Base-by-base conservation (phyloP, 92 coral and sea anemone species). In the Micromussa lordhowensis region DNA sequence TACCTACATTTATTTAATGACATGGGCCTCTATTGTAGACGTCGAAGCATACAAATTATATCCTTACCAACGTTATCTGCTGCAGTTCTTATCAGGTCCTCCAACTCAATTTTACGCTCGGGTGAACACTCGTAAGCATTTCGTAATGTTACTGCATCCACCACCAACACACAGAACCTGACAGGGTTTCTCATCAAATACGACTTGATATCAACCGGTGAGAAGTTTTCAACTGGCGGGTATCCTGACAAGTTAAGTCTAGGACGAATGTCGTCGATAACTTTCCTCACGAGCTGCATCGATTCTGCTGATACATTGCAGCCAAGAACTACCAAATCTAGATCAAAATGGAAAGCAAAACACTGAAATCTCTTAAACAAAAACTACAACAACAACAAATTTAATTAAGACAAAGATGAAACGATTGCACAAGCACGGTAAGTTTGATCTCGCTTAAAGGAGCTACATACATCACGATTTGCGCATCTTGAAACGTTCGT, bases 291-390 rank as follows among this genome's bases (percentile, higher is more conserved):
- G 55, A 26, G 18, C 38, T 17, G 26, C 38, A 78, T 78, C 31
- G 68, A 26, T 14, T 14, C 68, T 29, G 3, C 44, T 0, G 68
- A 55, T 57, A 53, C 68, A 54, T 32, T 21, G 12, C 82, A 78
- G 68, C 82, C 82, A 55, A 54, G 48, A 57, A 78, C 36, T 29
- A 17, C 82, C 66, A 78, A 78, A n/a, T 78, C 82, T 78, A 53
- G 82, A 29, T 19, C 40, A 35, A 24, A 31, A 32, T 3, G 28
- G 26, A 28, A 54, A 53, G 26, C 38, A 53, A 49, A 38, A 22
- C 7, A 73, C 16, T 21, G 68, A 59, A 59, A n/a, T 4, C 4
- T 21, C 11, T 21, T 59, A 6, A 44, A 44, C 12, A 8, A 44
- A 11, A 44, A 9, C 51, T 8, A 44, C 9, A 44, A 44, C 51